Base-by-base conservation (phyloP, 2,113 vertebrate genomes). In the Saccopteryx leptura region DNA sequence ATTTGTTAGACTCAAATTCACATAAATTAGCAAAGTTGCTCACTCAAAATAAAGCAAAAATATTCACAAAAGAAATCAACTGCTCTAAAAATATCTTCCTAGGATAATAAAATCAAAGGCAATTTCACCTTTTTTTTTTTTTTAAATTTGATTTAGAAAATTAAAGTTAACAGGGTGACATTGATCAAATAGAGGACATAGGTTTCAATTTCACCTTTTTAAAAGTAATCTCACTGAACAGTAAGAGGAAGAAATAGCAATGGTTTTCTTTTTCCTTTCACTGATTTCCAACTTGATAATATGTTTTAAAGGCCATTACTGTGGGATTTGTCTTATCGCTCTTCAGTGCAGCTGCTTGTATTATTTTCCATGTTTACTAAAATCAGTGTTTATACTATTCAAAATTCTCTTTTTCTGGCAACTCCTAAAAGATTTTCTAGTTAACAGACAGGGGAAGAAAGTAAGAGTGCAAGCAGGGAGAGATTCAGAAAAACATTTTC, bases 361-460 rank as follows among this genome's bases (percentile, higher is more conserved):
- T 65, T 88, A 63, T 69, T 88, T 88, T 90, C 80, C 95, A 96
- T 69, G 85, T 33, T 88, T 61, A 92, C 71, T 79, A 92, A 8
- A 52, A 75, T 97, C 89, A 87, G 18, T 88, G 71, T 84, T 1
- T 0, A 76, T 0, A 18, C 7, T 91, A 82, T 52, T 79, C 72
- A 87, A 80, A 97, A 71, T 86, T 69, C 89, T 90, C 56, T 31
- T 9, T 87, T 91, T 87, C 74, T 84, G 46, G 48, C 84, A 97
- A 82, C 54, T 56, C 96, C 56, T 93, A 95, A 98, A 97, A 98
- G 85, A 39, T 88, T 92, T 91, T 96, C 96, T 97, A 98, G 98
- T 92, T 96, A 97, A 96, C 66, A 96, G 94, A 69, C n/a, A 89
- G 19, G 88, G 58, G 50, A 89, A 92, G 95, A 75, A 71, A 63